A percentile compares a stretch with the other conserved stretches of the same genome.
phyloP scores from a whole-genome alignment of 2,113 vertebrate genomes.

The Rhinoderma darwinii region DNA sequence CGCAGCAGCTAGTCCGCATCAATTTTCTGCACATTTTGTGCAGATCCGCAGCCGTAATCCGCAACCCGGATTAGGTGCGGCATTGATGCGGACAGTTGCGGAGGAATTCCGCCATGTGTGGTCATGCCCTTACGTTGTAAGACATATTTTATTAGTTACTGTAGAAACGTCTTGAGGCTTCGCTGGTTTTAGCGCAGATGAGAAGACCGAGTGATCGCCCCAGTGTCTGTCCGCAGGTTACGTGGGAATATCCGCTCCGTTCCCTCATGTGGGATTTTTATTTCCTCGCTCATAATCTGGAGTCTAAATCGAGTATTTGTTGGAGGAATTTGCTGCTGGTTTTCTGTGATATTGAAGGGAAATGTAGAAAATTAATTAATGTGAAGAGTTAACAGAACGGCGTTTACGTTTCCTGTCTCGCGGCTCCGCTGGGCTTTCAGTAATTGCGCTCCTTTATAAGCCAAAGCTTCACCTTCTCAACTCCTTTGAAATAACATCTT shows the following conservation, averaged over 20 bases:
- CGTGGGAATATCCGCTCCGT: neutral
- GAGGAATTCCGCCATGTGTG: no score
- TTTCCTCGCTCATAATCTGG: neutral
- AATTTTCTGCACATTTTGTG: no score
- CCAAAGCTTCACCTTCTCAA: neutral
- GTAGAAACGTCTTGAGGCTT: neutral
- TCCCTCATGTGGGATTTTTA: neutral
- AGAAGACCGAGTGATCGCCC: neutral
- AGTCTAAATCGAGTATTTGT: neutral
- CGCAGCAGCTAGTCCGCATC: no score
- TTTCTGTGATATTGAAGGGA: neutral
- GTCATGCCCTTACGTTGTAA: no score
- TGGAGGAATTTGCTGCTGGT: neutral
- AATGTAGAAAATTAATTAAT: conserved; percentile 35
- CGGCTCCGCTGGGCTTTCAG: neutral
- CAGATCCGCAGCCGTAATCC: no score
- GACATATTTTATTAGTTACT: neutral
- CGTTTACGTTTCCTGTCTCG: neutral
- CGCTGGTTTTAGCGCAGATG: neutral
- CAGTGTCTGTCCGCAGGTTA: neutral
- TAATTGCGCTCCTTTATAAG: conserved; percentile 44
- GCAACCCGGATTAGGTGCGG: no score
- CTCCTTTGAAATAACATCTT: conserved; percentile 39
- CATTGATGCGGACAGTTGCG: no score
- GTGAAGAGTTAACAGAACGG: neutral